Conservation (phyloP, 2,113 vertebrate genomes). For the Bambusicola thoracicus region DNA sequence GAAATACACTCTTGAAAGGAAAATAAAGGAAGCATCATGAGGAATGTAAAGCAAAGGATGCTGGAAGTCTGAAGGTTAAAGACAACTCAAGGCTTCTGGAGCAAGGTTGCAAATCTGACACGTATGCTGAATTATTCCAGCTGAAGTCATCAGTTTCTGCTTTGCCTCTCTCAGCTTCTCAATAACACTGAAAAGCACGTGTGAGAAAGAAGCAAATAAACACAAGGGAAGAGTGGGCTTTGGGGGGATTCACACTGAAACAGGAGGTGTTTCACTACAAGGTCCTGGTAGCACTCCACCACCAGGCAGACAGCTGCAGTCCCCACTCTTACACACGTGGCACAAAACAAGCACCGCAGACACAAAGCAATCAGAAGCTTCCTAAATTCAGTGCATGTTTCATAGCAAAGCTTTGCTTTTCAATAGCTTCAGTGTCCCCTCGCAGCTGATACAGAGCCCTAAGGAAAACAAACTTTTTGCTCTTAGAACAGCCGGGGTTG, state of each 20-base stretch:
- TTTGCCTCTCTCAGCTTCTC: slow-evolving; percentile 3
- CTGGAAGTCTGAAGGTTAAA: background rate
- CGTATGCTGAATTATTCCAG: background rate
- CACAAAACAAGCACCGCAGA: background rate
- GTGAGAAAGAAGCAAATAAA: slow-evolving; percentile 5
- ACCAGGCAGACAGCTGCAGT: background rate
- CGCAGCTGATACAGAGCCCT: background rate
- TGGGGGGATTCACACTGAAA: background rate
- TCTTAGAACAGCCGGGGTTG: background rate
- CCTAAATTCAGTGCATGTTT: background rate
- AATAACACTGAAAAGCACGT: background rate
- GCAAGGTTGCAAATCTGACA: background rate
- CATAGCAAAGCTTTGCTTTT: background rate
- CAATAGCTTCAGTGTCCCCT: background rate
- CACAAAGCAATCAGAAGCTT: background rate
- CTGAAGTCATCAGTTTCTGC: slow-evolving; percentile 1
- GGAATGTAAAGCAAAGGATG: background rate
- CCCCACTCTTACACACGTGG: background rate
- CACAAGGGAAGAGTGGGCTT: background rate
- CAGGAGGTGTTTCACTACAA: background rate
- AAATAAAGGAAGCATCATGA: background rate
- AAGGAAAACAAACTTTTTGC: background rate
- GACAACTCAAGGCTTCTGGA: background rate
- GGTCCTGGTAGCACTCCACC: background rate
- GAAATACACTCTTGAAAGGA: background rate